Conservation (phyloP, 2,113 vertebrate genomes). For the Solenodon paradoxus region DNA sequence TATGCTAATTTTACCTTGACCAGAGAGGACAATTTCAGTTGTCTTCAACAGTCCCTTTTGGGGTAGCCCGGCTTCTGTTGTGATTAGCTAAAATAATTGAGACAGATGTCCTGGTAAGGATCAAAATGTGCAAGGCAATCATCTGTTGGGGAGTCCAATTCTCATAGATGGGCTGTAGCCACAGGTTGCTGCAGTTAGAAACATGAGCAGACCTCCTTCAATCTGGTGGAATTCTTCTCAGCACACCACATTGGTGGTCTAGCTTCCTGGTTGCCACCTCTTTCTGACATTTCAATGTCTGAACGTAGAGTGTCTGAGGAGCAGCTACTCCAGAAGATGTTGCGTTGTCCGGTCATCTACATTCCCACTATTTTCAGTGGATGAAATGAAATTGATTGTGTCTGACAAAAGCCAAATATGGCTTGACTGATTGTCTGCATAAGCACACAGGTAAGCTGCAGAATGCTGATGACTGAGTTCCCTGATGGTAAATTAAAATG, state of each 20-base stretch:
- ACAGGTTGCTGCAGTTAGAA: constrained; percentile 44
- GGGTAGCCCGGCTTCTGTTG: constrained; percentile 33
- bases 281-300: not conserved
- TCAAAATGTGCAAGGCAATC: constrained; percentile 56
- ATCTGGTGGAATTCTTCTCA: constrained; percentile 41
- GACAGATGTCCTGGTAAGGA: constrained; percentile 37
- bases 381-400: constrained; percentile 61
- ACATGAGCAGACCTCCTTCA: not conserved
- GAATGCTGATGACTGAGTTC: constrained; percentile 60
- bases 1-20: constrained; percentile 50
- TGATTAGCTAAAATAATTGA: constrained; percentile 45
- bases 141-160: constrained; percentile 29
- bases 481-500: constrained; percentile 71
- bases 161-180: constrained; percentile 17
- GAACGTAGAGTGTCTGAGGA: not conserved
- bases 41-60: constrained; percentile 57
- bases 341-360: constrained; percentile 25
- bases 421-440: constrained; percentile 70
- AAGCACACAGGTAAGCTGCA: constrained; percentile 47
- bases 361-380: constrained; percentile 38
- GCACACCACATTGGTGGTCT: not conserved
- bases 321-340: constrained; percentile 33
- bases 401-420: constrained; percentile 68
- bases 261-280: not conserved
- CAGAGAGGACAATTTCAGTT: constrained; percentile 50